Evolutionary conservation across 2,888 invertebrate genomes (phyloP).

Genomic region (Schizotus pectinicornis): DNA sequence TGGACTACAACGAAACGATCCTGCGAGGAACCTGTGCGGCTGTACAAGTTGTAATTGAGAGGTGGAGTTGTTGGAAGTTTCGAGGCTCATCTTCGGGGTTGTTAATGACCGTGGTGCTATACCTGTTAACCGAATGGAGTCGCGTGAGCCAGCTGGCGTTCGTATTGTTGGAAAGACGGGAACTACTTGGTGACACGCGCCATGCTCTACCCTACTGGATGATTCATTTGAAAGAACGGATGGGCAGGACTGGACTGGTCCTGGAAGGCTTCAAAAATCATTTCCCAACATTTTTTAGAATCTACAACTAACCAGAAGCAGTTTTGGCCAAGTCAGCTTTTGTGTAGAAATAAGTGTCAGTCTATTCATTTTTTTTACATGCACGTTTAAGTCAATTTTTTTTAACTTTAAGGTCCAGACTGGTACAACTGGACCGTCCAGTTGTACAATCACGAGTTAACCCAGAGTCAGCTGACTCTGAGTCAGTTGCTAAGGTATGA

Average conservation of each 20-base stretch:
- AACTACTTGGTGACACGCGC: conserved; percentile 16
- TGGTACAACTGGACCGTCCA: too few relatives aligned
- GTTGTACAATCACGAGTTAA: too few relatives aligned
- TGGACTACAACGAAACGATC: neutral
- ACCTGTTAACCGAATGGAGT: conserved; percentile 2
- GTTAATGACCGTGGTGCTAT: neutral
- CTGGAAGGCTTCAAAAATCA: neutral
- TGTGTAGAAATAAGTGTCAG: too few relatives aligned
- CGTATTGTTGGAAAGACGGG: conserved; percentile 1
- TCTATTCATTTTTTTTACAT: too few relatives aligned
- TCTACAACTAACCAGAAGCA: too few relatives aligned
- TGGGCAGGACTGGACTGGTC: neutral
- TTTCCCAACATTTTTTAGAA: too few relatives aligned
- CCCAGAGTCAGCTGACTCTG: too few relatives aligned
- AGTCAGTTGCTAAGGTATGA: too few relatives aligned
- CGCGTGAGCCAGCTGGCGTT: neutral
- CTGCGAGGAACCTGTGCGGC: too few relatives aligned
- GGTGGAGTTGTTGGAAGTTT: neutral
- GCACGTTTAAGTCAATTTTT: too few relatives aligned
- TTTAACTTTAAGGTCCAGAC: too few relatives aligned
- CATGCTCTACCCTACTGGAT: conserved; percentile 13
- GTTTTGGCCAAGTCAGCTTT: too few relatives aligned
- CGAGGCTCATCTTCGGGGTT: neutral
- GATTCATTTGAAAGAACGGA: conserved; percentile 13
- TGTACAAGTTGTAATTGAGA: conserved; percentile 2